Evolutionary conservation across 2,888 invertebrate genomes (phyloP).

Genomic region (Penaeus monodon): DNA sequence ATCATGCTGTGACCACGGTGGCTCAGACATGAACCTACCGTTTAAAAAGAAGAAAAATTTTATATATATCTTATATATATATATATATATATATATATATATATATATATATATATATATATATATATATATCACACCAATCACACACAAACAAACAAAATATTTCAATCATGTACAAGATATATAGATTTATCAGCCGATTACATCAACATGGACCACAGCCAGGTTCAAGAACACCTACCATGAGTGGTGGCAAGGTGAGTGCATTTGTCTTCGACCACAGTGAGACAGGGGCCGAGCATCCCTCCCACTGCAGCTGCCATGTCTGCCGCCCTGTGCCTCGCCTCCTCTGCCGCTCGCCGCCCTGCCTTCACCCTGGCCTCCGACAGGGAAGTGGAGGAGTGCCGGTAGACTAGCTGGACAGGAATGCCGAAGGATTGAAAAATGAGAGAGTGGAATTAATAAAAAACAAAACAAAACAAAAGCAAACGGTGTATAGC

Average conservation of each 20-base stretch:
- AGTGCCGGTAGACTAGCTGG: slow-evolving; percentile 21
- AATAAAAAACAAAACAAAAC: no score
- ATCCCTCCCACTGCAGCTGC: slow-evolving; percentile 29
- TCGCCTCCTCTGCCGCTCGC: slow-evolving; percentile 36
- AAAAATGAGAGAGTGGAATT: no score
- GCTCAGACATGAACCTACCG: no score
- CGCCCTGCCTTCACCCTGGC: slow-evolving; percentile 3
- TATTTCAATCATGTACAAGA: not conserved
- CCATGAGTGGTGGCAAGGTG: slow-evolving; percentile 20
- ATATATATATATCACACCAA: no score
- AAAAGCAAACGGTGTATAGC: no score
- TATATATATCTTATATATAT: no score
- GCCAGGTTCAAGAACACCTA: not conserved
- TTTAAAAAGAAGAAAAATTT: no score
- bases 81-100: no score
- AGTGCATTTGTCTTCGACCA: slow-evolving; percentile 24
- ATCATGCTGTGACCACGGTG: no score
- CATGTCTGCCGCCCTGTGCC: slow-evolving; percentile 35
- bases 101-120: no score
- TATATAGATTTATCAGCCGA: not conserved
- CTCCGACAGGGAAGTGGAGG: slow-evolving; percentile 16
- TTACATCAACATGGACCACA: not conserved
- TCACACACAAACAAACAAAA: not conserved
- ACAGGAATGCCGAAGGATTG: no score
- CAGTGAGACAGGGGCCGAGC: slow-evolving; percentile 23